A percentile compares a stretch with the other conserved stretches of the same genome.
Evolutionary conservation across 2,797 vertebrate species (phyloP).

Genomic region (Ataeniobius toweri): DNA sequence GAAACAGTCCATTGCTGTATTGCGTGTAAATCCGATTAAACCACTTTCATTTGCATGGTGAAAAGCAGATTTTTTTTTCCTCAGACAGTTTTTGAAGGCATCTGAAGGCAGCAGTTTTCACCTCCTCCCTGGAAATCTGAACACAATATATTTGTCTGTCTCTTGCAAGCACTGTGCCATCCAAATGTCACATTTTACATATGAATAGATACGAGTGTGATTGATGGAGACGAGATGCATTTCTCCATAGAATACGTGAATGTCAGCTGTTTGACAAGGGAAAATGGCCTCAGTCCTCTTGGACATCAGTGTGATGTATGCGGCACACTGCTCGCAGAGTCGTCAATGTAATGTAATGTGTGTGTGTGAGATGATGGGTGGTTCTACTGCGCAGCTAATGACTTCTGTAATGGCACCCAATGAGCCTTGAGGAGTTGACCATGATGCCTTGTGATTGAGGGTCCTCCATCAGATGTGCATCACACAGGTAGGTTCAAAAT

Average conservation of each 20-base stretch:
- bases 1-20: too few relatives aligned
- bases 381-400: constrained; percentile 10
- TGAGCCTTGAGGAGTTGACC: constrained; percentile 24
- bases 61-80: background rate
- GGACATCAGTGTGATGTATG: background rate
- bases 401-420: constrained; percentile 30
- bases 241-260: constrained; percentile 25
- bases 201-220: constrained; percentile 32
- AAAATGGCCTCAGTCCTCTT: background rate
- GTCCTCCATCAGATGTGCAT: background rate
- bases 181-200: constrained; percentile 50
- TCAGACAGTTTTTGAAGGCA: background rate
- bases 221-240: background rate
- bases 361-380: constrained; percentile 24
- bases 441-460: constrained; percentile 15
- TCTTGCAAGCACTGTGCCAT: background rate
- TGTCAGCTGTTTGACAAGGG: constrained; percentile 42
- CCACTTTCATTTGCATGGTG: too few relatives aligned
- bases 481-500: background rate
- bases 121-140: too few relatives aligned
- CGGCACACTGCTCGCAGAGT: constrained; percentile 1
- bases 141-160: background rate
- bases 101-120: background rate
- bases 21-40: too few relatives aligned
- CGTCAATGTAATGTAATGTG: too few relatives aligned